Evolutionary conservation across 1,140 invertebrate species (phyloP), one percentile per base, ranked within the genome.

Genomic region (Drosophila parvula): DNA sequence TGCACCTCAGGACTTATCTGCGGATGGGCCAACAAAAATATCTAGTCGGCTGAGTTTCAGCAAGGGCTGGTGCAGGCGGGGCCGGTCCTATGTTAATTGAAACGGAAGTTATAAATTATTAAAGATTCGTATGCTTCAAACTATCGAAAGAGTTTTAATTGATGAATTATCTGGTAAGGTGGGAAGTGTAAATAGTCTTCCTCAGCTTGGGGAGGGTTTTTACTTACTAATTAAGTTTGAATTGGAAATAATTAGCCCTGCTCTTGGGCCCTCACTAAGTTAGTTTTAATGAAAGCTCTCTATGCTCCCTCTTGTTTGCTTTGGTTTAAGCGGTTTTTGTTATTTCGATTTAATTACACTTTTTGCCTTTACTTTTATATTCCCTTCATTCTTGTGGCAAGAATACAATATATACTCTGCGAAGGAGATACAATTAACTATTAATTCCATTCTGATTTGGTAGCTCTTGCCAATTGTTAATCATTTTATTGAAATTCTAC

Each of bases 41-140:
- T 74, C 70, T 74, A 74, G 70, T 71, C 68, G 67, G 64, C 41
- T 47, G 16, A 34, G 18, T n/a, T 58, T 18, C 27, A 63, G 18
- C 53, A 43, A 58, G 11, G 61, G 40, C 40, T 64, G 56, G 14
- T 59, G 43, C 65, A 16, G 28, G 38, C 27, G 67, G 22, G 50
- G 67, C 43, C 11, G 32, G 34, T 36, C 47, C 44, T 30, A 68
- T 27, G 16, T 47, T 47, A 30, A 14, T 61, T 47, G 30, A 65
- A 65, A 38, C 32, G n/a, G n/a, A 36, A 45, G n/a, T 45, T 32
- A 36, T 36, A 28, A 65, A 60, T 58, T 57, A 58, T 58, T 70
- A 55, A 69, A 28, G 40, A 18, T 28, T 32, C 32, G 18, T 40
- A 36, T 56, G 45, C 36, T 34, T 34, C 11, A 32, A 50, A 27